Conservation (phyloP, 2,113 vertebrate species). For the Atlantisia rogersi region DNA sequence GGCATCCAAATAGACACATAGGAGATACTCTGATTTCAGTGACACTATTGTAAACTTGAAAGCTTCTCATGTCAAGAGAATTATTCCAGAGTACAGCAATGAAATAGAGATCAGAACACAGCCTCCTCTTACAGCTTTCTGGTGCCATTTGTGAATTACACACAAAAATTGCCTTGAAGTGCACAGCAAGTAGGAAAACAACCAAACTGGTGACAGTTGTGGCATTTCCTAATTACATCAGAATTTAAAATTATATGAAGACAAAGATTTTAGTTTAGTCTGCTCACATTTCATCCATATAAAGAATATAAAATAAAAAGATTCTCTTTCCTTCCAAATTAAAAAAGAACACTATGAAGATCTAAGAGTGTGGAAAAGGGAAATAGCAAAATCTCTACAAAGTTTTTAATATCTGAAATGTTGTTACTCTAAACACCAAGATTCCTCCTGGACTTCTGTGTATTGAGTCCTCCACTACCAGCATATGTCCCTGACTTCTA, state of each 20-base stretch:
- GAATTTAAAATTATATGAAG: not conserved
- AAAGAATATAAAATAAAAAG: not conserved
- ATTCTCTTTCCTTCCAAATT: not conserved
- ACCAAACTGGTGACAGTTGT: not conserved
- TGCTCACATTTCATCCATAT: not conserved
- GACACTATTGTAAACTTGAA: not conserved
- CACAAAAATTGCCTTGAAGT: conserved; percentile 7
- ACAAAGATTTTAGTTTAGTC: not conserved
- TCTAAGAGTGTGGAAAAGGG: not conserved
- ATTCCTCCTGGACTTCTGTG: not conserved
- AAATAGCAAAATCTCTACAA: not conserved
- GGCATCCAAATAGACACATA: not conserved
- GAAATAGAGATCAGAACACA: conserved; percentile 26
- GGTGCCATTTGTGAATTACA: conserved; percentile 15
- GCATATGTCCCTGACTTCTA: not conserved
- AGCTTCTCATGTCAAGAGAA: not conserved
- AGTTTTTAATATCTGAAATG: not conserved
- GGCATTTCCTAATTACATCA: not conserved
- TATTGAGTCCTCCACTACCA: not conserved
- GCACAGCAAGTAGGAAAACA: not conserved
- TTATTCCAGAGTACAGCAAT: not conserved
- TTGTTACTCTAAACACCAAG: not conserved
- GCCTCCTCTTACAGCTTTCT: not conserved
- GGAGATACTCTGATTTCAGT: not conserved
- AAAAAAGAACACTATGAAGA: not conserved